Evolutionary conservation across 2,797 vertebrate species (phyloP).

Genomic region (Vespertilio murinus): DNA sequence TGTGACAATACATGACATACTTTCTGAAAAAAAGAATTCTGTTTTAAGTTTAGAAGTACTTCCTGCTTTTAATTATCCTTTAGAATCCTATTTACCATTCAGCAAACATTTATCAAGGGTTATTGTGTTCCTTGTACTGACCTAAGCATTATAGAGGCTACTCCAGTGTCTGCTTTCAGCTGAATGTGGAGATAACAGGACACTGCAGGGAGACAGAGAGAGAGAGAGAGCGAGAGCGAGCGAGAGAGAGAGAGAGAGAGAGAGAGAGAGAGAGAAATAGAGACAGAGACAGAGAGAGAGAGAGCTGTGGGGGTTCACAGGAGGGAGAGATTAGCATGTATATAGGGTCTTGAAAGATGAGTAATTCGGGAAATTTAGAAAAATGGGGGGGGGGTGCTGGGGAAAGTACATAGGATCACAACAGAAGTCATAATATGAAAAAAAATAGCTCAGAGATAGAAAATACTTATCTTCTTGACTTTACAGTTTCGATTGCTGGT

Average conservation of each 20-base stretch:
- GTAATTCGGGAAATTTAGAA: background rate
- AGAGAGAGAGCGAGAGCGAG: too few species aligned
- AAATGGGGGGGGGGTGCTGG: background rate
- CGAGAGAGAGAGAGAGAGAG: too few species aligned
- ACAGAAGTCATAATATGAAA: background rate
- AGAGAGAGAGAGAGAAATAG: too few species aligned
- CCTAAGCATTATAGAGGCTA: background rate
- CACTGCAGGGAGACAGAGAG: background rate
- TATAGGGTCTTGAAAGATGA: background rate
- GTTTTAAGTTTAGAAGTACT: background rate
- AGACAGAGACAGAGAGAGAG: background rate
- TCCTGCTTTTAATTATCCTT: background rate
- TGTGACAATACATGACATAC: background rate
- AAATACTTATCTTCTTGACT: background rate
- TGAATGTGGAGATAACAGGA: constrained; percentile 46
- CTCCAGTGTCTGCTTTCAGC: background rate
- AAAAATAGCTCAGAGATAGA: background rate
- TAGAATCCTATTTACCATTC: background rate
- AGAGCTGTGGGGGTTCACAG: background rate
- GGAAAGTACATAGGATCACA: background rate
- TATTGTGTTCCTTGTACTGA: background rate
- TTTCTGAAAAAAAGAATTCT: background rate
- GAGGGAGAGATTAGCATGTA: background rate
- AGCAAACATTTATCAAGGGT: background rate
- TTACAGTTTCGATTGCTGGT: background rate